Base-by-base conservation (phyloP, 2,113 vertebrate genomes). In the Neotoma lepida region DNA sequence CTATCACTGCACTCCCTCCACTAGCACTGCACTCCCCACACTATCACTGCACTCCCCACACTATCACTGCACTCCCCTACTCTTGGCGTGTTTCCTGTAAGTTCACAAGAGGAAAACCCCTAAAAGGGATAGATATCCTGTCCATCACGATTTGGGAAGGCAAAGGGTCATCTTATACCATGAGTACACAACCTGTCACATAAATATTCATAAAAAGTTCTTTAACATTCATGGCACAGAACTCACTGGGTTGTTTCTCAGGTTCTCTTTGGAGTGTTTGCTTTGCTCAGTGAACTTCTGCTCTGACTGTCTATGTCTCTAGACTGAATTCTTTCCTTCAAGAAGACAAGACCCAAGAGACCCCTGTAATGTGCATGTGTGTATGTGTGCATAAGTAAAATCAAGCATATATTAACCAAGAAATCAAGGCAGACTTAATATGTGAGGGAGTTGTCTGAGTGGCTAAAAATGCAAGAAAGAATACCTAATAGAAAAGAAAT, bases 391-490 rank as follows among this genome's bases (percentile, higher is more conserved):
- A 44, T 63, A 44, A 39, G 13, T 44, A 44, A 63, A 63, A 63
- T 18, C 82, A 35, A 85, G 17, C 22, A 51, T 46, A 9, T 46
- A 86, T 66, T 33, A 66, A 81, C 66, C 24, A 66, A 86, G 35
- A 89, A 91, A 71, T 58, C 12, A 44, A 86, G 81, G 68, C 70
- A 89, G 3, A 51, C 63, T 80, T 94, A 49, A 49, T 54, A 64
- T n/a, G 22, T 64, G 70, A 70, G 63, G 24, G 24, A 49, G 20
- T 56, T 56, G 26, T 86, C 22, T 1, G 4, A 80, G 5, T n/a
- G n/a, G 73, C 56, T 81, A 41, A 90, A 89, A 85, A 73, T 24
- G 41, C 78, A 49, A 70, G 77, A 88, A 90, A 90, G 4, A 44
- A 82, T 4, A 81, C 30, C 46, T 56, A 66, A 70, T 35, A 39